Percentiles rank a stretch among this genome's conserved stretches.
These are phyloP conservation scores for Dynastes maya DNA, from an alignment of 2,888 invertebrate genomes.

Conservation along the genomic window DNA sequence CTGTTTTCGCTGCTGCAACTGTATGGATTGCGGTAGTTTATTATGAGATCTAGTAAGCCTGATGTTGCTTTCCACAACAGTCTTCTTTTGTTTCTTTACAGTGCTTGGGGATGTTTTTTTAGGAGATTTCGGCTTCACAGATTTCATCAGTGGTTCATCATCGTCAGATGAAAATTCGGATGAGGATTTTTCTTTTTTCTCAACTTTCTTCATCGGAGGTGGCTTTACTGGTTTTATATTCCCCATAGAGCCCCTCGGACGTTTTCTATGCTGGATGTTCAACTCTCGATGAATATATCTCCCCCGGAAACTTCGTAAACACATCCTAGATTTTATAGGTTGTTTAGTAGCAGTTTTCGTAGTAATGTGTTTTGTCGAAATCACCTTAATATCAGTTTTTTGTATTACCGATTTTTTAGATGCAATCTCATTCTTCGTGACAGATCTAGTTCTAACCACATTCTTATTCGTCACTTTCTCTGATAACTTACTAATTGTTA, in stretches of 20 bases:
- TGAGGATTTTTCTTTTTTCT: slow-evolving; percentile 54
- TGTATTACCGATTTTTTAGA: slow-evolving; percentile 65
- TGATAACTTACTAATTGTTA: slow-evolving; percentile 69
- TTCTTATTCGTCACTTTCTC: slow-evolving; percentile 68
- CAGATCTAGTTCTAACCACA: slow-evolving; percentile 72
- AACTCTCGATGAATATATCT: slow-evolving; percentile 68
- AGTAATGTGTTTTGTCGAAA: slow-evolving; percentile 68
- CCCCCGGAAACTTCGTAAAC: slow-evolving; percentile 70
- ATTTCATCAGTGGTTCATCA: slow-evolving; percentile 70
- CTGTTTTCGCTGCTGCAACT: slow-evolving; percentile 43
- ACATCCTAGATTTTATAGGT: slow-evolving; percentile 66
- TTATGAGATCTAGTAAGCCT: slow-evolving; percentile 33
- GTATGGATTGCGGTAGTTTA: slow-evolving; percentile 19
- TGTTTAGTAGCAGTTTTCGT: slow-evolving; percentile 65
- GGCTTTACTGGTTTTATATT: not conserved
- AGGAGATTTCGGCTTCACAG: slow-evolving; percentile 56
- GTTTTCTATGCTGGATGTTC: slow-evolving; percentile 39
- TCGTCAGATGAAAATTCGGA: slow-evolving; percentile 73
- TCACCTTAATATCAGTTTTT: slow-evolving; percentile 66
- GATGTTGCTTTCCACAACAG: not conserved
- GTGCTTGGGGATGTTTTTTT: slow-evolving; percentile 49
- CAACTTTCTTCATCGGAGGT: slow-evolving; percentile 26
- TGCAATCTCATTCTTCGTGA: slow-evolving; percentile 68
- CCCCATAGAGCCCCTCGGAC: not conserved
- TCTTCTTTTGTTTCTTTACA: slow-evolving; percentile 16